phyloP scores from a whole-genome alignment of 2,797 vertebrate species.

The Zalophus californianus region DNA sequence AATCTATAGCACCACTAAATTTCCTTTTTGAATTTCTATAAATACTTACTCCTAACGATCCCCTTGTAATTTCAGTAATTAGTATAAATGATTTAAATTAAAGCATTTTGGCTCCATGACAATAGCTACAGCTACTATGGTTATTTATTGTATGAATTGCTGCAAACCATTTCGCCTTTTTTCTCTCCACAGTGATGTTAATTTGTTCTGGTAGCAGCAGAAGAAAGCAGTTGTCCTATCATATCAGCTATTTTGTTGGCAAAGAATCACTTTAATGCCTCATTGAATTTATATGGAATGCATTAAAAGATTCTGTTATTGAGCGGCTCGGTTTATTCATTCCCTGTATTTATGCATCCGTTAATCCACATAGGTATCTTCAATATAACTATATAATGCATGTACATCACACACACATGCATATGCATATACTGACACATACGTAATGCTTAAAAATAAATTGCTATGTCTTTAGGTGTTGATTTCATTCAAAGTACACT shows the following conservation, averaged over 20 bases:
- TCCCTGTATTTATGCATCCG: conserved; percentile 4
- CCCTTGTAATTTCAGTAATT: conserved; percentile 69
- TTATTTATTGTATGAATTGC: conserved; percentile 65
- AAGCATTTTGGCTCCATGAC: conserved; percentile 62
- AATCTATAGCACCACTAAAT: conserved; percentile 41
- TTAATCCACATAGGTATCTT: conserved; percentile 20
- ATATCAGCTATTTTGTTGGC: conserved; percentile 39
- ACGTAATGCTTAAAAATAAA: conserved; percentile 21
- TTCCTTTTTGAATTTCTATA: conserved; percentile 70
- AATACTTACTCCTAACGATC: conserved; percentile 63
- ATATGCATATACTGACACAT: not conserved
- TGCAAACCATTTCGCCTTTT: conserved; percentile 62
- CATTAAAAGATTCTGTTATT: conserved; percentile 53
- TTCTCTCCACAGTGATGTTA: conserved; percentile 63
- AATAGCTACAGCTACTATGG: conserved; percentile 53
- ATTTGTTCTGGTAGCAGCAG: conserved; percentile 62
- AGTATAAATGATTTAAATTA: conserved; percentile 78
- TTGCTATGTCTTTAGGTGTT: not conserved
- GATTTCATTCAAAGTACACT: conserved; percentile 38
- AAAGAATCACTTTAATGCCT: conserved; percentile 68
- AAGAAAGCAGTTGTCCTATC: conserved; percentile 60
- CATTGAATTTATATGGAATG: conserved; percentile 44
- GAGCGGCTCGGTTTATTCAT: not conserved
- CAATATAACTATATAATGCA: conserved; percentile 12
- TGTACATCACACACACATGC: not conserved